These are phyloP conservation scores for Copidosoma aretas DNA, from an alignment of 2,888 invertebrate genomes.

Conservation along the genomic window DNA sequence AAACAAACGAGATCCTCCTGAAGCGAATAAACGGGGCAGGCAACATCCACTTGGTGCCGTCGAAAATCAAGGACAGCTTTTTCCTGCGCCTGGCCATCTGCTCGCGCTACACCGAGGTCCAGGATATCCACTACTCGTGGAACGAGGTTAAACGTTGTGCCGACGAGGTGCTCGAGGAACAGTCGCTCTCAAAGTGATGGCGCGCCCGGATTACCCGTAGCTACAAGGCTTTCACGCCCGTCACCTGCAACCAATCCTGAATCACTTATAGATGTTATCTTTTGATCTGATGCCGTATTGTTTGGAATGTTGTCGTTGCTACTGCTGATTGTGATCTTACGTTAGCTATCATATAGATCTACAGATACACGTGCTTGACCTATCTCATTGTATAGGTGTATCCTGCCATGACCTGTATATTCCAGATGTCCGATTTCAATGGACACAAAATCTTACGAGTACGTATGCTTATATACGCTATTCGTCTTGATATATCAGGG, in stretches of 20 bases:
- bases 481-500: no score
- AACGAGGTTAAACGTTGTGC: conserved; percentile 81
- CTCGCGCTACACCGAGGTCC: conserved; percentile 80
- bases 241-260: conserved; percentile 59
- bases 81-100: conserved; percentile 91
- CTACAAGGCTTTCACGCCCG: conserved; percentile 55
- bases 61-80: conserved; percentile 82
- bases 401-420: no score
- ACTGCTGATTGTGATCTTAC: conserved; percentile 7
- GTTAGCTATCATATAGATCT: no score
- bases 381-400: no score
- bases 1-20: conserved; percentile 79
- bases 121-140: conserved; percentile 87
- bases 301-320: neutral
- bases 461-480: no score
- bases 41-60: conserved; percentile 90
- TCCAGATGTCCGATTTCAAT: no score
- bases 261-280: neutral
- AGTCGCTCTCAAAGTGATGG: conserved; percentile 61
- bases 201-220: conserved; percentile 59
- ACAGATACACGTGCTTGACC: neutral
- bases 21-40: conserved; percentile 88
- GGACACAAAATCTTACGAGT: no score
- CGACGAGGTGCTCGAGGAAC: conserved; percentile 69
- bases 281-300: no score